phyloP scores from a whole-genome alignment of 2,888 invertebrate species.

The Beris chalybata region DNA sequence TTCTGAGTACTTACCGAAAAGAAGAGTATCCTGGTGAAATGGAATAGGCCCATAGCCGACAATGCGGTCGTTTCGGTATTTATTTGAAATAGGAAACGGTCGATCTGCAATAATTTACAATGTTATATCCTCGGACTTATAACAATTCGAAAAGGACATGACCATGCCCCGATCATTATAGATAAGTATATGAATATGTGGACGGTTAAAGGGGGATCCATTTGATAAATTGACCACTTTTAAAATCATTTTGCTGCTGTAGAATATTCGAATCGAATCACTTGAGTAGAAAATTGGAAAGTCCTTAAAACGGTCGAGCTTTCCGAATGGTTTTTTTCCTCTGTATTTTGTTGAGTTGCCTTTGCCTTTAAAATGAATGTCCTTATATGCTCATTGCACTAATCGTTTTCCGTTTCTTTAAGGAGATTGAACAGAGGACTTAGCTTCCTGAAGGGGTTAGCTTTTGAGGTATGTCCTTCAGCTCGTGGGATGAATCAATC shows the following conservation, averaged over 20 bases:
- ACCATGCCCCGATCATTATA: too few relatives aligned
- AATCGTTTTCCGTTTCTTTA: too few relatives aligned
- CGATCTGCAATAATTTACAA: conserved; percentile 55
- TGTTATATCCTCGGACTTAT: neutral
- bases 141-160: conserved; percentile 1
- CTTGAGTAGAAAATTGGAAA: conserved; percentile 21
- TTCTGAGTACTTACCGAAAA: conserved; percentile 58
- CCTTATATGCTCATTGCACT: too few relatives aligned
- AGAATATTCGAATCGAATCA: neutral
- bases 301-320: conserved; percentile 11
- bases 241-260: conserved; percentile 9
- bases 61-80: conserved; percentile 61
- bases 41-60: conserved; percentile 65
- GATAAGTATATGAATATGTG: neutral
- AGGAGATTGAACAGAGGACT: too few relatives aligned
- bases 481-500: too few relatives aligned
- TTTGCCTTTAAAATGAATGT: too few relatives aligned
- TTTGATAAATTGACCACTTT: conserved; percentile 19
- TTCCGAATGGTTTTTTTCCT: too few relatives aligned
- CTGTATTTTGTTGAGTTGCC: too few relatives aligned
- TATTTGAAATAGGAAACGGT: conserved; percentile 63
- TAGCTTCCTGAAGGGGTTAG: too few relatives aligned
- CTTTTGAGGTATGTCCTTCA: too few relatives aligned
- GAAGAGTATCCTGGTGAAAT: conserved; percentile 62
- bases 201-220: neutral